Percentiles rank a stretch among this genome's conserved stretches.
phyloP scores from a whole-genome alignment of 2,113 vertebrate species.

The Crotalus viridis region DNA sequence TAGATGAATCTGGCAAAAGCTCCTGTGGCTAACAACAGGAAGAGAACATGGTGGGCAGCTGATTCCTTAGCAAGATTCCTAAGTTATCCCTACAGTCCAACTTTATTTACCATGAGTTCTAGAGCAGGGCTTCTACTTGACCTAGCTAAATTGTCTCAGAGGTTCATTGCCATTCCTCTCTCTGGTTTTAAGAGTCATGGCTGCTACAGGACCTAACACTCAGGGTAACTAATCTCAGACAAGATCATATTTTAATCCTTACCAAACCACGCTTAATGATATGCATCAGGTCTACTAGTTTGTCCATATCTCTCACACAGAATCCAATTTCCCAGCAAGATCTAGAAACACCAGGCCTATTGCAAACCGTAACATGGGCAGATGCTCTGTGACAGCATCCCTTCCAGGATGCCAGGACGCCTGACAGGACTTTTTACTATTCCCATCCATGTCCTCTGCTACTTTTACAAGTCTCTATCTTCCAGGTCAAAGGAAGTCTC shows the following conservation, averaged over 20 bases:
- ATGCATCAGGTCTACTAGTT: background rate
- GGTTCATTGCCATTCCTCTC: background rate
- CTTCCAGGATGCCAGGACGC: background rate
- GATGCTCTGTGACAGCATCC: background rate
- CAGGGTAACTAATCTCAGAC: background rate
- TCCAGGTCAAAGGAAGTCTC: background rate
- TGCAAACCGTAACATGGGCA: background rate
- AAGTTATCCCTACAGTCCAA: background rate
- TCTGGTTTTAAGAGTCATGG: background rate
- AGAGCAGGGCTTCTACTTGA: background rate
- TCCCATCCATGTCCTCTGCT: background rate
- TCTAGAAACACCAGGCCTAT: background rate
- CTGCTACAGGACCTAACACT: background rate
- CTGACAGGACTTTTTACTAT: background rate
- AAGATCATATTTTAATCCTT: background rate
- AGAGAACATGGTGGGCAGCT: background rate
- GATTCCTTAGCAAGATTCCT: background rate
- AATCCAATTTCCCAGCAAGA: background rate
- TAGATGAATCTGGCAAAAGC: background rate
- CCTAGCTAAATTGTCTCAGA: background rate
- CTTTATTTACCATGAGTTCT: background rate
- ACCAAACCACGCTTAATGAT: background rate
- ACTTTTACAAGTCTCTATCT: background rate
- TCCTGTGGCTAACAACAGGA: background rate
- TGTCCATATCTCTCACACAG: background rate